Conservation (phyloP, 2,888 invertebrate genomes). For the Athetis lepigone region DNA sequence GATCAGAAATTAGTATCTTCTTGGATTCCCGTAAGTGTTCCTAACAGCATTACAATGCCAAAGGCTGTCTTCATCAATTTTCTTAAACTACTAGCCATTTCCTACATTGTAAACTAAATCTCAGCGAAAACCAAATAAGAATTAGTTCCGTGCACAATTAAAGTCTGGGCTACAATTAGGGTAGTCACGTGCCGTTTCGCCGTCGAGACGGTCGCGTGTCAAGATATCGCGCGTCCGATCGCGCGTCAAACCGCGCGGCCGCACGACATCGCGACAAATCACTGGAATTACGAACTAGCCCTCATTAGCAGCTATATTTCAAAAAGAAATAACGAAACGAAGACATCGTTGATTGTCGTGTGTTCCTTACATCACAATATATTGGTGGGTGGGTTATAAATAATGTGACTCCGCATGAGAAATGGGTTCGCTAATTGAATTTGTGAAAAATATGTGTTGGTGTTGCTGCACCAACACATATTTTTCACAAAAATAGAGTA, state of each 20-base stretch:
- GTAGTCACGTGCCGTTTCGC: constrained; percentile 62
- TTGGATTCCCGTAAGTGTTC: neutral
- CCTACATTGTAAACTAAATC: constrained; percentile 17
- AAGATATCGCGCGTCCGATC: constrained; percentile 59
- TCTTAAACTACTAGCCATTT: neutral
- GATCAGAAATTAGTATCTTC: too few species aligned
- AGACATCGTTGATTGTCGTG: constrained; percentile 58
- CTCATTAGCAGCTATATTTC: constrained; percentile 83
- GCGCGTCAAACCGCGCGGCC: constrained; percentile 48
- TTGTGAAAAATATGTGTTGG: constrained; percentile 23
- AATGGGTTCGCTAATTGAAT: constrained; percentile 47
- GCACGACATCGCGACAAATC: constrained; percentile 83
- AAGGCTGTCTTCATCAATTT: neutral
- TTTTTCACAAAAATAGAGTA: too few species aligned
- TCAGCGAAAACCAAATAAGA: constrained; percentile 67
- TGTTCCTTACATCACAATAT: constrained; percentile 51
- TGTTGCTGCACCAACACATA: neutral
- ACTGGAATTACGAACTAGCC: constrained; percentile 78
- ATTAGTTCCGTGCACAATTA: constrained; percentile 65
- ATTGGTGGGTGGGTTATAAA: constrained; percentile 47
- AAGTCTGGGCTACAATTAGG: constrained; percentile 68
- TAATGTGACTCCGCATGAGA: constrained; percentile 38
- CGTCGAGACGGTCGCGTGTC: constrained; percentile 63
- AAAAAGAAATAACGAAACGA: constrained; percentile 70
- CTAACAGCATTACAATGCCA: neutral